Percentiles rank a stretch among this genome's conserved stretches.
These are phyloP conservation scores for Channallabes apus DNA, from an alignment of 2,797 vertebrate species.

Conservation along the genomic window DNA sequence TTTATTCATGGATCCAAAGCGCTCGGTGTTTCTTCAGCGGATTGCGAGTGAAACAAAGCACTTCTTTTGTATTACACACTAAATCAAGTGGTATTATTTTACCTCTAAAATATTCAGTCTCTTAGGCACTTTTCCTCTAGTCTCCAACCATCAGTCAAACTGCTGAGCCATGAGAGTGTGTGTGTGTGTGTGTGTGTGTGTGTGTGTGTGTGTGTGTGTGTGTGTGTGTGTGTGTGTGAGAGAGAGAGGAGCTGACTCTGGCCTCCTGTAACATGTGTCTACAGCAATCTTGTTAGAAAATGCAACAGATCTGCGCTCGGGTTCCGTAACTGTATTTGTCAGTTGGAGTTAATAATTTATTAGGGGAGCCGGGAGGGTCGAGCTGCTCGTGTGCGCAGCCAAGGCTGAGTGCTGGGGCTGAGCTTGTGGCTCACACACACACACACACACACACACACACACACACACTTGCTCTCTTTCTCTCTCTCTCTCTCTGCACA, in stretches of 20 bases:
- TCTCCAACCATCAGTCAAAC: slow-evolving; percentile 95
- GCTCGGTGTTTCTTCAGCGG: slow-evolving; percentile 72
- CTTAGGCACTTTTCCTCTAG: slow-evolving; percentile 95
- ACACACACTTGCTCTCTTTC: background rate
- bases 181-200: slow-evolving; percentile 63
- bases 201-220: slow-evolving; percentile 59
- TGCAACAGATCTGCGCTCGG: slow-evolving; percentile 80
- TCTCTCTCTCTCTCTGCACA: background rate
- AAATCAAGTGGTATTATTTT: slow-evolving; percentile 99
- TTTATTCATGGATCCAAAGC: slow-evolving; percentile 77
- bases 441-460: slow-evolving; percentile 7
- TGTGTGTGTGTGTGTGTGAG: slow-evolving; percentile 60
- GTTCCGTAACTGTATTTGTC: slow-evolving; percentile 84
- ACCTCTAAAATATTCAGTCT: slow-evolving; percentile 94
- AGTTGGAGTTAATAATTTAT: slow-evolving; percentile 86
- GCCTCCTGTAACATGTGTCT: slow-evolving; percentile 96
- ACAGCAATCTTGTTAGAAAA: slow-evolving; percentile 97
- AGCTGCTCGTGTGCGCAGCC: slow-evolving; percentile 65
- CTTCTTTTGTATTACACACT: slow-evolving; percentile 84
- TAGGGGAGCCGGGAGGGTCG: slow-evolving; percentile 74
- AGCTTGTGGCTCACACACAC: slow-evolving; percentile 29
- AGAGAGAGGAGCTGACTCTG: slow-evolving; percentile 77
- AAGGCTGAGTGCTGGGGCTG: slow-evolving; percentile 64
- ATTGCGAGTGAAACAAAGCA: slow-evolving; percentile 77
- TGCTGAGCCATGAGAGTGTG: slow-evolving; percentile 87